Evolutionary conservation across 2,888 invertebrate species (phyloP), one percentile per base, ranked within the genome.

Genomic region (Craniophora ligustri): DNA sequence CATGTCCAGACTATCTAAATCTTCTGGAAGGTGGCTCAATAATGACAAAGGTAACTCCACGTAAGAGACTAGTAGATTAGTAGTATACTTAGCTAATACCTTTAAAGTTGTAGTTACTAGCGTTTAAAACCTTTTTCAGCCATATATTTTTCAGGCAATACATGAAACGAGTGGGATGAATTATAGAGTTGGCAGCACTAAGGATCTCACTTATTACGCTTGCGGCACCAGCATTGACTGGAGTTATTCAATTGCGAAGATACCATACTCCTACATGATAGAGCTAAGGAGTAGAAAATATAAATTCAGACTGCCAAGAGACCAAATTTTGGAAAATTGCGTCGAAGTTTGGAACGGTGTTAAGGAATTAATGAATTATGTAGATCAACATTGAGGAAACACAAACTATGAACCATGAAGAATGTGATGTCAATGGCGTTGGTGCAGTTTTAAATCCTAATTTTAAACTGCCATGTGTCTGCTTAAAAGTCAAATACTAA

Each of bases 161-260:
- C 83, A 82, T 63, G 86, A 92, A 34, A 82, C 78, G 13, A 82
- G 79, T 5, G 92, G 92, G 1, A 82, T 81, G 65, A 89, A 79
- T 6, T 93, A 92, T 65, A 91, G 87, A 72, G 93, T 92, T 3
- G 93, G 93, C 0, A 86, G 83, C 49, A 92, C 92, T 0, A 91
- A 89, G 60, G 93, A 93, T 54, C 74, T 93, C 32, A 93, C 92
- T 0, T 93, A 92, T 66, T 79, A 72, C 35, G 92, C 92, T 0
- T 92, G 91, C 31, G 92, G 92, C 0, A 92, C 92, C 32, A 91
- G 92, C 35, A 91, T 79, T 2, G 92, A 93, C 51, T 93, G 92
- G 92, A 91, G 92, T 41, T 92, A 93, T 47, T 85, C 81, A 0
- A 81, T 87, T 16, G 92, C 92, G 0, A 89, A 90, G 36, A 91